Evolutionary conservation across 2,113 vertebrate genomes (phyloP).

Genomic region (Cololabis saira): DNA sequence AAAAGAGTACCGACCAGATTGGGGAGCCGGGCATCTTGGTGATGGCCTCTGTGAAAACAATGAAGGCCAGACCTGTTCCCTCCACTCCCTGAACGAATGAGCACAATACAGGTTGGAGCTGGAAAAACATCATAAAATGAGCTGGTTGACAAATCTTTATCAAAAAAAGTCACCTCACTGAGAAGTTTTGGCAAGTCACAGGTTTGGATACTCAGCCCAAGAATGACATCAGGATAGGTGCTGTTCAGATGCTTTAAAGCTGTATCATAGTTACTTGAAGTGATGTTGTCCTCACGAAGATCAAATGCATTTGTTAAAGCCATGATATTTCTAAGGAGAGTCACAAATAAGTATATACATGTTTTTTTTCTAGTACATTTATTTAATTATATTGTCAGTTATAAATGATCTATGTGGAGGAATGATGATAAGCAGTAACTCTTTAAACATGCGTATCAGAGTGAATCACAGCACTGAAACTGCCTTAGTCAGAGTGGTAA

Average conservation of each 20-base stretch:
- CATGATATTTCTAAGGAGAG: conserved; percentile 67
- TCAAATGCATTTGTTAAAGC: conserved; percentile 61
- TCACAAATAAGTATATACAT: no score
- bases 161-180: conserved; percentile 43
- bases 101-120: neutral
- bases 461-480: no score
- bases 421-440: no score
- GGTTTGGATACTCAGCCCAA: conserved; percentile 38
- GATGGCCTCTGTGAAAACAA: conserved; percentile 95
- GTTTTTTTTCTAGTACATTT: no score
- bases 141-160: neutral
- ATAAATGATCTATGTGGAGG: no score
- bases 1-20: conserved; percentile 92
- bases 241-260: conserved; percentile 48
- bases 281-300: conserved; percentile 69
- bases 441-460: neutral
- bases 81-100: conserved; percentile 86
- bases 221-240: conserved; percentile 47
- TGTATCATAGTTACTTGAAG: conserved; percentile 47
- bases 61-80: conserved; percentile 93
- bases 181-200: conserved; percentile 72
- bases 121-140: neutral
- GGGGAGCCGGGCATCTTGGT: conserved; percentile 91
- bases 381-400: no score
- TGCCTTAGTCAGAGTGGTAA: no score